Percentiles rank a stretch among this genome's conserved stretches.
Conservation (phyloP, 2,888 invertebrate species). For the Sinelater perroti region DNA sequence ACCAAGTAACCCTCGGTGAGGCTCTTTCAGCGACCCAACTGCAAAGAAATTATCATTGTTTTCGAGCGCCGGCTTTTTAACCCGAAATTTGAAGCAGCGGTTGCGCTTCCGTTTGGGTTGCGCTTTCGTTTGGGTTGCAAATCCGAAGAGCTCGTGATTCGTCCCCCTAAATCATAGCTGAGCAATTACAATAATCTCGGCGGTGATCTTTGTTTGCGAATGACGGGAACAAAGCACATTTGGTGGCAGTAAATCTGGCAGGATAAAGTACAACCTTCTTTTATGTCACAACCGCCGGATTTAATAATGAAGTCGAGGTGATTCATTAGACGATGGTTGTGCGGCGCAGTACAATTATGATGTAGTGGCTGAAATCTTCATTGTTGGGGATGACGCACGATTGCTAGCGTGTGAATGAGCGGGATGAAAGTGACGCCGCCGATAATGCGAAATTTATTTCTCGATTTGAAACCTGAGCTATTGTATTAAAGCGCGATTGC, state of each 20-base stretch:
- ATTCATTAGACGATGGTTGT: constrained; percentile 30
- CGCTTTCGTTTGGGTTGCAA: too few species aligned
- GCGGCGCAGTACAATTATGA: constrained; percentile 18
- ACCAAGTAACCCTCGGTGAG: constrained; percentile 28
- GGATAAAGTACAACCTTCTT: constrained; percentile 29
- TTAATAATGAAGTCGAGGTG: constrained; percentile 25
- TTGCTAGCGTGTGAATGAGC: constrained; percentile 14
- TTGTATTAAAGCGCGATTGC: constrained; percentile 2
- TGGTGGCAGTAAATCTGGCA: constrained; percentile 15
- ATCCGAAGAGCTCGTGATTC: background rate
- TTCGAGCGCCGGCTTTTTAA: too few species aligned
- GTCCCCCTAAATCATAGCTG: background rate
- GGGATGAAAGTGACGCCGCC: constrained; percentile 13
- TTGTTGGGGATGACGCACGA: constrained; percentile 26
- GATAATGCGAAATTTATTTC: constrained; percentile 7
- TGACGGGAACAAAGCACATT: constrained; percentile 16
- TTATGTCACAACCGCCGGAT: constrained; percentile 20
- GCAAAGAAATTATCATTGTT: constrained; percentile 32
- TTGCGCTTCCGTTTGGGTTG: constrained; percentile 1
- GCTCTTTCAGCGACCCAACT: constrained; percentile 31
- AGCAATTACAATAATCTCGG: constrained; percentile 1
- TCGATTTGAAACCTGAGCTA: background rate
- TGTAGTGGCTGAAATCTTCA: constrained; percentile 29
- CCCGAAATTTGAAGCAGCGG: background rate
- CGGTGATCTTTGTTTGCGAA: constrained; percentile 5